Evolutionary conservation across 2,888 invertebrate species (phyloP).

Genomic region (Polyommatus icarus): DNA sequence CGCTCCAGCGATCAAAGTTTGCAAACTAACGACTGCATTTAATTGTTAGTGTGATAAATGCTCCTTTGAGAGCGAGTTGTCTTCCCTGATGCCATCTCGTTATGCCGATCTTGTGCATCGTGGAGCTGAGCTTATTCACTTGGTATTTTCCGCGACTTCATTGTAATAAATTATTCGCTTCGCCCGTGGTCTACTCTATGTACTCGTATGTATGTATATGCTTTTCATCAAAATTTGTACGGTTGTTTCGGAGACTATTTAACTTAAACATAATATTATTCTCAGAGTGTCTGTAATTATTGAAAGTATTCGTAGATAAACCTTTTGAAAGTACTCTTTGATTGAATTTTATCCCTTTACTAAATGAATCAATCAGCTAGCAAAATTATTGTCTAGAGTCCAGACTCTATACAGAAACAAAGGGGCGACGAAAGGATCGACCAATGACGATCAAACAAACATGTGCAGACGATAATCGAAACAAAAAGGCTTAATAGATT

Average conservation of each 20-base stretch:
- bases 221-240: no score
- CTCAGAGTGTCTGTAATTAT: no score
- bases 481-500: background rate
- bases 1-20: conserved; percentile 45
- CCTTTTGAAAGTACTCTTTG: no score
- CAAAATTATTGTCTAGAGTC: no score
- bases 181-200: background rate
- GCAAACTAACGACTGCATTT: conserved; percentile 40
- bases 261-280: no score
- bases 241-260: no score
- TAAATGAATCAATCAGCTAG: no score
- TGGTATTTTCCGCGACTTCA: background rate
- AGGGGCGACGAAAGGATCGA: background rate
- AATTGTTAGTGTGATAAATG: conserved; percentile 20
- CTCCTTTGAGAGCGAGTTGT: conserved; percentile 19
- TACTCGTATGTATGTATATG: no score
- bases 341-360: no score
- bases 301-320: no score
- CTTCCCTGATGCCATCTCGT: conserved; percentile 7
- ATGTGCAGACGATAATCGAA: background rate
- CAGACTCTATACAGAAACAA: background rate
- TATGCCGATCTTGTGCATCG: background rate
- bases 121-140: background rate
- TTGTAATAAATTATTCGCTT: background rate
- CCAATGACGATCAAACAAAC: background rate